Conservation (phyloP, 2,888 invertebrate species). For the Perithous albicinctus region DNA sequence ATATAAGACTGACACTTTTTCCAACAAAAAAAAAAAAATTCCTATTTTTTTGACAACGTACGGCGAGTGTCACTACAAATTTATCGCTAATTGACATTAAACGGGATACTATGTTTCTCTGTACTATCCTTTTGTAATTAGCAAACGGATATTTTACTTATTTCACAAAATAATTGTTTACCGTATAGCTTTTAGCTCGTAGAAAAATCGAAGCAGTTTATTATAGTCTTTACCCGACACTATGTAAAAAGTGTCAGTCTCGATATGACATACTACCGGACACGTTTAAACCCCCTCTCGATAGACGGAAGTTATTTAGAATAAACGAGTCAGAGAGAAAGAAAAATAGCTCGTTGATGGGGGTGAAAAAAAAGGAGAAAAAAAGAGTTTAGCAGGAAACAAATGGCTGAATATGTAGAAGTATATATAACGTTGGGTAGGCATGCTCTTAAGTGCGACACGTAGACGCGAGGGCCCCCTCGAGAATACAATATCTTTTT, state of each 20-base stretch:
- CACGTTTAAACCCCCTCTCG: not conserved
- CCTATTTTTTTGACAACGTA: too few relatives aligned
- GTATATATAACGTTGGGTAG: not conserved
- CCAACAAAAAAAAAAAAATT: too few relatives aligned
- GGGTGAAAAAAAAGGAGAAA: not conserved
- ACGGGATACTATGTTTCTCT: too few relatives aligned
- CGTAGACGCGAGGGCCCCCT: slow-evolving; percentile 9
- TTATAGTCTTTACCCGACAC: not conserved
- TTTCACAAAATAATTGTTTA: too few relatives aligned
- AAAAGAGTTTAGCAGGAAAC: slow-evolving; percentile 66
- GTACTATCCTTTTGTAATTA: too few relatives aligned
- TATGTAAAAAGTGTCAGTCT: slow-evolving; percentile 7
- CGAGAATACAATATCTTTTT: slow-evolving; percentile 40
- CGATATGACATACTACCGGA: not conserved
- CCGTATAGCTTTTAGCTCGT: too few relatives aligned
- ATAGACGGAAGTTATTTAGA: slow-evolving; percentile 18
- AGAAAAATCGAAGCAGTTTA: slow-evolving; percentile 22
- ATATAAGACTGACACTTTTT: too few relatives aligned
- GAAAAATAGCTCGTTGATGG: not conserved
- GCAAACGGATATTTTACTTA: too few relatives aligned
- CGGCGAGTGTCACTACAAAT: too few relatives aligned
- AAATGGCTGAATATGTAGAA: slow-evolving; percentile 33
- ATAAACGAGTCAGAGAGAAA: not conserved
- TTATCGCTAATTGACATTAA: too few relatives aligned
- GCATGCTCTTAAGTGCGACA: not conserved